These are phyloP conservation scores for Tragelaphus scriptus DNA, from an alignment of 2,113 vertebrate species.

Conservation along the genomic window DNA sequence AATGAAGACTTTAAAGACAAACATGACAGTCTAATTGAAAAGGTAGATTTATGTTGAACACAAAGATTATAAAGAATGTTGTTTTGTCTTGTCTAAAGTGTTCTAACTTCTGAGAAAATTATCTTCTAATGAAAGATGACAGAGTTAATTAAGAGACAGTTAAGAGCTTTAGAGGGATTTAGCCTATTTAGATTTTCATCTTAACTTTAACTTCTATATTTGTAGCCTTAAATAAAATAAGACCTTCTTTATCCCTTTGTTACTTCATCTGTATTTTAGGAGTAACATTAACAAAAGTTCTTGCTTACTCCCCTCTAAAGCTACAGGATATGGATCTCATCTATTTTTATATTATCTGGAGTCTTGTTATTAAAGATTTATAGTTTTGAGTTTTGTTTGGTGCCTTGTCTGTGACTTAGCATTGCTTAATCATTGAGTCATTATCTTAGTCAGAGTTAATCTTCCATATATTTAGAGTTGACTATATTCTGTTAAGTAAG, in stretches of 20 bases:
- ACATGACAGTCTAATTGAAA: conserved; percentile 87
- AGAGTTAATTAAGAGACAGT: neutral
- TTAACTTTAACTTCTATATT: conserved; percentile 20
- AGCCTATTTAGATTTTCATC: neutral
- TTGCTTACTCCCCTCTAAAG: neutral
- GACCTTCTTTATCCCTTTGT: neutral
- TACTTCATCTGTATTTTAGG: neutral
- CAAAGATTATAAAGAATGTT: neutral
- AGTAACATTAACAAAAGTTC: neutral
- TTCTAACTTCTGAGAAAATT: neutral
- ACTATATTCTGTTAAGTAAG: neutral
- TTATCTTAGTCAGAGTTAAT: conserved; percentile 29
- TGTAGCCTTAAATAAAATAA: conserved; percentile 13
- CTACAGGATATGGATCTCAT: neutral
- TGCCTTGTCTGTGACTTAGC: neutral
- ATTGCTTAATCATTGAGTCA: neutral
- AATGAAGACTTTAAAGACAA: conserved; percentile 89
- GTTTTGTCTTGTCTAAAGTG: neutral
- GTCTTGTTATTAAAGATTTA: conserved; percentile 10
- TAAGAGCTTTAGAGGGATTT: neutral
- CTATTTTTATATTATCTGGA: neutral
- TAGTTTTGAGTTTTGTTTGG: neutral
- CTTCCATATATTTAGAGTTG: neutral
- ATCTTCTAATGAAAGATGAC: neutral
- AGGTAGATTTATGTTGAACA: conserved; percentile 80